phyloP scores from a whole-genome alignment of 2,113 vertebrate genomes.

The Psilopogon haemacephalus region DNA sequence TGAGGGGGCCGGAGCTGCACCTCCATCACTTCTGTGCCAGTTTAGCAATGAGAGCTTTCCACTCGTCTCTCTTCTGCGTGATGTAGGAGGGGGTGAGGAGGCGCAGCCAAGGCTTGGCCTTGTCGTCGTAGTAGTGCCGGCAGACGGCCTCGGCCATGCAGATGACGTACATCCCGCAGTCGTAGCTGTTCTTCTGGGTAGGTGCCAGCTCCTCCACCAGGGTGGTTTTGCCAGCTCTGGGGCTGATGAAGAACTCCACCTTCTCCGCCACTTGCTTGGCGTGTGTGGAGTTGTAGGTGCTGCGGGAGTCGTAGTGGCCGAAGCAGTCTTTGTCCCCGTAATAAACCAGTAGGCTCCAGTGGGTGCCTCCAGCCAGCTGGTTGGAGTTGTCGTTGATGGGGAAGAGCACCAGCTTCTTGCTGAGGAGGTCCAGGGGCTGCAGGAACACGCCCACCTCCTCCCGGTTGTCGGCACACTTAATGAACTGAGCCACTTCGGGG shows the following conservation, averaged over 20 bases:
- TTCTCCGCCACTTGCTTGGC: conserved; percentile 87
- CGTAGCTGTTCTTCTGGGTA: conserved; percentile 94
- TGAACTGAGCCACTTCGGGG: conserved; percentile 96
- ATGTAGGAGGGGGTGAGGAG: conserved; percentile 89
- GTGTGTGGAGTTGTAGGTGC: conserved; percentile 84
- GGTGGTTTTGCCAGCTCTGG: conserved; percentile 66
- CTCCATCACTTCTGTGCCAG: conserved; percentile 80
- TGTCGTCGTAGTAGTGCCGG: conserved; percentile 71
- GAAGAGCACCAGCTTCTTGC: conserved; percentile 85
- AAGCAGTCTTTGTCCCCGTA: conserved; percentile 82
- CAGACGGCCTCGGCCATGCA: conserved; percentile 90
- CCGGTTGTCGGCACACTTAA: conserved; percentile 87
- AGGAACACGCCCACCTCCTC: conserved; percentile 90
- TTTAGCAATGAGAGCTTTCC: conserved; percentile 85
- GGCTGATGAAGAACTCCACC: conserved; percentile 83
- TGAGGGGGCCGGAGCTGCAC: neutral
- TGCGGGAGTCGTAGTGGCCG: conserved; percentile 93
- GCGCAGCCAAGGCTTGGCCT: conserved; percentile 74
- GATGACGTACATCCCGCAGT: conserved; percentile 99
- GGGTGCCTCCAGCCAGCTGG: conserved; percentile 89
- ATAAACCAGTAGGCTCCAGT: conserved; percentile 96
- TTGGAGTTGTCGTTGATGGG: conserved; percentile 94
- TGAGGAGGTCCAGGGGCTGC: conserved; percentile 83
- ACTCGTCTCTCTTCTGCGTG: conserved; percentile 87
- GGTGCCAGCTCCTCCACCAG: conserved; percentile 89